Evolutionary conservation across 2,888 invertebrate genomes (phyloP).

Genomic region (Hypercompe scribonia): DNA sequence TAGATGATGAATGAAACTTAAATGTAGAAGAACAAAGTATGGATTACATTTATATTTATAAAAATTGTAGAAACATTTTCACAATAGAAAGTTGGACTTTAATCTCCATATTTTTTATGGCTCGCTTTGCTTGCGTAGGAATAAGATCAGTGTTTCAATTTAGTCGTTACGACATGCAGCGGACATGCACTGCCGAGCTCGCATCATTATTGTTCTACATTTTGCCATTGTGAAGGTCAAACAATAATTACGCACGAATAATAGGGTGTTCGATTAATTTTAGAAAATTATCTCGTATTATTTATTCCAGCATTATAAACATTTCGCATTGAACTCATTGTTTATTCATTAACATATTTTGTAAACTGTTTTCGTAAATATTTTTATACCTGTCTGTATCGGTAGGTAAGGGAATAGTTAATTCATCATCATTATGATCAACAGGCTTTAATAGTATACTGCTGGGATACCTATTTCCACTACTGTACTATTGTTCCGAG

Average conservation of each 20-base stretch:
- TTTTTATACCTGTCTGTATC: no score
- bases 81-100: conserved; percentile 7
- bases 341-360: not conserved
- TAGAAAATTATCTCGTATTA: conserved; percentile 49
- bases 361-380: no score
- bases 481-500: no score
- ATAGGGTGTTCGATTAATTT: conserved; percentile 25
- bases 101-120: conserved; percentile 15
- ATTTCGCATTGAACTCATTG: not conserved
- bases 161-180: conserved; percentile 56
- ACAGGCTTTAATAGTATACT: no score
- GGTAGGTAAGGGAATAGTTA: no score
- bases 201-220: conserved; percentile 61
- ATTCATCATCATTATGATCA: no score
- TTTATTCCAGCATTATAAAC: not conserved
- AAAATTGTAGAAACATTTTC: not conserved
- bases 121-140: conserved; percentile 18
- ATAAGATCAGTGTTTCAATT: conserved; percentile 51
- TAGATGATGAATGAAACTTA: not conserved
- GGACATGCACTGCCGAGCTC: conserved; percentile 62
- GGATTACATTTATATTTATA: not conserved
- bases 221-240: conserved; percentile 66
- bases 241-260: conserved; percentile 53
- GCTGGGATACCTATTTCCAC: no score
- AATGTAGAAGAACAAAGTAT: not conserved